Percentiles rank a stretch among this genome's conserved stretches.
phyloP scores from a whole-genome alignment of 2,888 invertebrate genomes.

The Callimorpha dominula region DNA sequence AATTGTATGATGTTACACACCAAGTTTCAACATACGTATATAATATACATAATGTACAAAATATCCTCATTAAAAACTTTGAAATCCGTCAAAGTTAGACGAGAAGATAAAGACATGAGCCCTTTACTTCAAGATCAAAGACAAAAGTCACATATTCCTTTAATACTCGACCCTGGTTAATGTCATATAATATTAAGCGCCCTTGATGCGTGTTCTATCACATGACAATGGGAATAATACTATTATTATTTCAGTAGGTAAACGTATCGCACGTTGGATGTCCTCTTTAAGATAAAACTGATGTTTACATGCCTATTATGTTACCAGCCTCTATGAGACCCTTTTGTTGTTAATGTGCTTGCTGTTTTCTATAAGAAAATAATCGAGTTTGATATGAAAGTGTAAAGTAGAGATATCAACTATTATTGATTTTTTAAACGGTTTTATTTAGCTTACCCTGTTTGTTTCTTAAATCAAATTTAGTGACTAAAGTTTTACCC shows the following conservation, averaged over 20 bases:
- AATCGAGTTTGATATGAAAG: too few relatives aligned
- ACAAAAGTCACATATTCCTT: constrained; percentile 1
- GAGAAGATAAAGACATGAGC: not conserved
- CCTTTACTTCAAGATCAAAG: constrained; percentile 3
- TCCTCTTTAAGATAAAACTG: not conserved
- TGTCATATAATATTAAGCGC: not conserved
- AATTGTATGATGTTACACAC: too few relatives aligned
- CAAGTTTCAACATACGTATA: too few relatives aligned
- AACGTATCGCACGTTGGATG: not conserved
- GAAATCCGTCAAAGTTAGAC: constrained; percentile 6
- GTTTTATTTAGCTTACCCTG: too few relatives aligned
- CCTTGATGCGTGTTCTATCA: not conserved
- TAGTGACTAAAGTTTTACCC: too few relatives aligned
- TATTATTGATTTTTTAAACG: too few relatives aligned
- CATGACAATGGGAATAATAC: not conserved
- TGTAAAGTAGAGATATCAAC: too few relatives aligned
- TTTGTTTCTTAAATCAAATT: too few relatives aligned
- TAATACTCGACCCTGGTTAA: not conserved
- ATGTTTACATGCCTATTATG: not conserved
- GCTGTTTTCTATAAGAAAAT: too few relatives aligned
- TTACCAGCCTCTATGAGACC: not conserved
- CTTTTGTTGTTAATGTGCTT: too few relatives aligned
- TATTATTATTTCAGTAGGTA: not conserved
- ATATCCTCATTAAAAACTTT: constrained; percentile 12
- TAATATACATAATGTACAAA: not conserved